Percentiles rank a stretch among this genome's conserved stretches.
These are phyloP conservation scores for Lepetodrilus schrolli DNA, from an alignment of 2,888 invertebrate species.

Conservation along the genomic window DNA sequence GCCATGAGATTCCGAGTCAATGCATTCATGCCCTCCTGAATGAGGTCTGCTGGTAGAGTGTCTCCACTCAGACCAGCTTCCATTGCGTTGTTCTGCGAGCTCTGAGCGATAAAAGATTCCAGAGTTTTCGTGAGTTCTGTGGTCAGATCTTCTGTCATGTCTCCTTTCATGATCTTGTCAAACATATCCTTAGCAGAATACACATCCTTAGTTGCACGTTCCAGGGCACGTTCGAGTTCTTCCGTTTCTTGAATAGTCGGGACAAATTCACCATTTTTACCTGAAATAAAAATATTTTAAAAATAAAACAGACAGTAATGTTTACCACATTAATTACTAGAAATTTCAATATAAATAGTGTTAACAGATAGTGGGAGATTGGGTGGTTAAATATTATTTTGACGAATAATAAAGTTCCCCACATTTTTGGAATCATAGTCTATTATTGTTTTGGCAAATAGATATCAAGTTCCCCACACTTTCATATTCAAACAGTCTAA, in stretches of 20 bases:
- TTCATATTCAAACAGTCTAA: too few species aligned
- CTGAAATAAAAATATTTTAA: conserved; percentile 64
- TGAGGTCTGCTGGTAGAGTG: neutral
- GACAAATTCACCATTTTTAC: conserved; percentile 82
- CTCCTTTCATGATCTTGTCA: conserved; percentile 58
- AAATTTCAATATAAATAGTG: too few species aligned
- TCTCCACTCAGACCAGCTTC: neutral
- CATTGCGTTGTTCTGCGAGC: conserved; percentile 28
- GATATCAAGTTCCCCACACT: too few species aligned
- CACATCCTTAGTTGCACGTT: conserved; percentile 81
- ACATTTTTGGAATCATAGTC: too few species aligned
- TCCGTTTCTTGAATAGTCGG: conserved; percentile 89
- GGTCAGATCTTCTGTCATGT: conserved; percentile 39
- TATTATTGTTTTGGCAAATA: too few species aligned
- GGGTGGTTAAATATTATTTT: too few species aligned
- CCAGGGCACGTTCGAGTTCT: conserved; percentile 89
- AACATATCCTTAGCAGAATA: conserved; percentile 63
- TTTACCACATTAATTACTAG: too few species aligned
- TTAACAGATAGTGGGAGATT: too few species aligned
- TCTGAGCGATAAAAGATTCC: conserved; percentile 40
- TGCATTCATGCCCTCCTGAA: conserved; percentile 1
- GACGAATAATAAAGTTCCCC: too few species aligned
- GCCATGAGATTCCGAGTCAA: conserved; percentile 18
- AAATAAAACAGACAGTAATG: too few species aligned
- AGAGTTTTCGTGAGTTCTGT: conserved; percentile 44